phyloP scores from a whole-genome alignment of 92 coral and sea anemone genomes.

The Epizoanthus illoricatus region DNA sequence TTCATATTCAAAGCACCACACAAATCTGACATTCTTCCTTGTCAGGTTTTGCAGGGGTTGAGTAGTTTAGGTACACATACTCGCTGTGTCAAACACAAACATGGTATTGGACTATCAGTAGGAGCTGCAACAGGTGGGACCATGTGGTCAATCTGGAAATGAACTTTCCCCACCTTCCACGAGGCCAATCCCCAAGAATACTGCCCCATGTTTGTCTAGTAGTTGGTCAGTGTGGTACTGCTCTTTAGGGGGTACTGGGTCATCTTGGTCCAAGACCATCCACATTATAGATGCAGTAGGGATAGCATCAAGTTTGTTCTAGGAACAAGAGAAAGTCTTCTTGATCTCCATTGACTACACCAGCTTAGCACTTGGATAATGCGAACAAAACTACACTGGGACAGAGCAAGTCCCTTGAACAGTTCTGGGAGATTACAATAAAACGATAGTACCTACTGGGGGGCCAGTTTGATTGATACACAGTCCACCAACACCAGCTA shows the following conservation, averaged over 20 bases:
- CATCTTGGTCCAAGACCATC: slow-evolving; percentile 24
- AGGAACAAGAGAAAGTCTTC: neutral
- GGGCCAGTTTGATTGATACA: neutral
- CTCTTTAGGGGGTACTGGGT: slow-evolving; percentile 19
- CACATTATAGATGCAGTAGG: slow-evolving; percentile 22
- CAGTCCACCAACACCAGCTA: slow-evolving; percentile 33
- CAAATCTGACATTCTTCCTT: no score
- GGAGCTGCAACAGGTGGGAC: no score
- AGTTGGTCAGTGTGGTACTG: neutral
- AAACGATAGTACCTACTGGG: slow-evolving; percentile 25
- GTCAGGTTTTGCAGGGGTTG: no score
- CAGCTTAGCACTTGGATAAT: neutral
- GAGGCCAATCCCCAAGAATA: slow-evolving; percentile 9
- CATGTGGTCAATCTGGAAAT: slow-evolving; percentile 13
- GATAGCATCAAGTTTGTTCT: slow-evolving; percentile 17
- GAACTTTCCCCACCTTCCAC: slow-evolving; percentile 22
- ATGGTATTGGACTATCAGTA: no score
- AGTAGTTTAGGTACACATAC: no score
- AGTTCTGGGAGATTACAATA: slow-evolving; percentile 18
- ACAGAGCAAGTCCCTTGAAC: neutral
- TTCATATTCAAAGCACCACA: slow-evolving; percentile 20
- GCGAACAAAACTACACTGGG: neutral
- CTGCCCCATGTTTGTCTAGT: slow-evolving; percentile 3
- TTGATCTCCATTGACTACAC: slow-evolving; percentile 20
- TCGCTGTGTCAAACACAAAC: no score